Conservation (phyloP, 2,888 invertebrate species). For the Ariolimax columbianus region DNA sequence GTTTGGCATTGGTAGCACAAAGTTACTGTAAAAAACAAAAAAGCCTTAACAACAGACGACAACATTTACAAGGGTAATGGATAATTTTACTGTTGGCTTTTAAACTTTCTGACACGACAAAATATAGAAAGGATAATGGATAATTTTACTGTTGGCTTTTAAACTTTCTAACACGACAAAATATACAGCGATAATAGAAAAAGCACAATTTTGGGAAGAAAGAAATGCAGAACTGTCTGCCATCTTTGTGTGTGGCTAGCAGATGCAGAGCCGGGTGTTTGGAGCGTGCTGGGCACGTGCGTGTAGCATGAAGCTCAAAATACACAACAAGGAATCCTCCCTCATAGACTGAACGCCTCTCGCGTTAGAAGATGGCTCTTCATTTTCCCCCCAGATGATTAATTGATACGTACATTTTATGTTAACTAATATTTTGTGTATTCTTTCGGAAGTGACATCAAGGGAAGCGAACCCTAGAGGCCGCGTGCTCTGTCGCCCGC, state of each 20-base stretch:
- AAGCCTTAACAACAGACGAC: too few relatives aligned
- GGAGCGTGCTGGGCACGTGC: slow-evolving; percentile 21
- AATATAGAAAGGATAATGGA: too few relatives aligned
- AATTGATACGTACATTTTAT: slow-evolving; percentile 22
- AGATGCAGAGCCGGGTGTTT: slow-evolving; percentile 14
- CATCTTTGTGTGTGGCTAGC: background rate
- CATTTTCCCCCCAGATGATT: background rate
- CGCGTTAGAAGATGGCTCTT: background rate
- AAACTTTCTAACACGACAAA: too few relatives aligned
- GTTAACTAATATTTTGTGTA: slow-evolving; percentile 16
- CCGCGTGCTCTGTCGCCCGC: background rate
- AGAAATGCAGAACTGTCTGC: background rate
- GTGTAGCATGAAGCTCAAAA: slow-evolving; percentile 5
- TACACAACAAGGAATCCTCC: background rate
- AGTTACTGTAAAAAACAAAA: too few relatives aligned
- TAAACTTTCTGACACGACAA: too few relatives aligned
- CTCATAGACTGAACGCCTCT: background rate
- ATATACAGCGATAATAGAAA: too few relatives aligned
- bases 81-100: too few relatives aligned
- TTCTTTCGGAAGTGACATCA: slow-evolving; percentile 11
- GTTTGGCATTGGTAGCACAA: too few relatives aligned
- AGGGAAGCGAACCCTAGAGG: slow-evolving; percentile 9
- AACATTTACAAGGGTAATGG: too few relatives aligned
- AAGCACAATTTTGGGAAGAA: background rate
- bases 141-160: too few relatives aligned